These are phyloP conservation scores for Apostichopus japonicus DNA, from an alignment of 35 echinoderm and acorn worm genomes.

Conservation along the genomic window DNA sequence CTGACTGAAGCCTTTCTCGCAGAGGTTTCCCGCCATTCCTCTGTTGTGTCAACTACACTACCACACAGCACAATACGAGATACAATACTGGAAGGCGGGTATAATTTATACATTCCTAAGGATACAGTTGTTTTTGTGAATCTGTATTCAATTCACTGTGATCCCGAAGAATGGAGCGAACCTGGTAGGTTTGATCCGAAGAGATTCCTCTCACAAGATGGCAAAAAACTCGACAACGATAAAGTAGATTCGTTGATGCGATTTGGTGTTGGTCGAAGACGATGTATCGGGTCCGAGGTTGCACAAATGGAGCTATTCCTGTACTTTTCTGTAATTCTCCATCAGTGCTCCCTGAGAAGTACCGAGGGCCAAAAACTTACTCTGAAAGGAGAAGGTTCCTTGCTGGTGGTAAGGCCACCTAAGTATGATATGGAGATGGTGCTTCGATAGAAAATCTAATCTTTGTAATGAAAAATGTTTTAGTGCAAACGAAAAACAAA, in stretches of 20 bases:
- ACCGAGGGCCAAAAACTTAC: not conserved
- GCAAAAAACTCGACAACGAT: constrained; percentile 53
- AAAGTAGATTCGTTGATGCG: constrained; percentile 70
- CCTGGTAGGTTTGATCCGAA: too few relatives aligned
- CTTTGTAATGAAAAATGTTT: too few relatives aligned
- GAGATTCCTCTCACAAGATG: constrained; percentile 60
- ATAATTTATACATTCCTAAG: constrained; percentile 58
- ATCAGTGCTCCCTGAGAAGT: constrained; percentile 43
- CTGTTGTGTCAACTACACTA: constrained; percentile 14
- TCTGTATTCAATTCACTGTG: not conserved
- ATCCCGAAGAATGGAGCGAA: too few relatives aligned
- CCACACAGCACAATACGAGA: constrained; percentile 62
- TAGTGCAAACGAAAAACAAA: too few relatives aligned
- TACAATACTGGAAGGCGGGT: constrained; percentile 48
- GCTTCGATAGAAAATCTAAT: not conserved
- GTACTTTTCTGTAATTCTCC: too few relatives aligned
- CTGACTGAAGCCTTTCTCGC: constrained; percentile 37
- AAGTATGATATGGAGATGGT: too few relatives aligned
- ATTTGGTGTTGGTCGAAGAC: constrained; percentile 78
- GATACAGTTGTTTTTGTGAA: too few relatives aligned
- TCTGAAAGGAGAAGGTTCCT: constrained; percentile 30
- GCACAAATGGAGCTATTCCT: too few relatives aligned
- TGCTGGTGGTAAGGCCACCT: constrained; percentile 40
- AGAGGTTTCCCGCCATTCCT: too few relatives aligned
- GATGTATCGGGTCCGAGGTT: constrained; percentile 74